A percentile compares a stretch with the other conserved stretches of the same genome.
These are phyloP conservation scores for Brenthis daphne DNA, from an alignment of 2,888 invertebrate genomes.

Conservation along the genomic window DNA sequence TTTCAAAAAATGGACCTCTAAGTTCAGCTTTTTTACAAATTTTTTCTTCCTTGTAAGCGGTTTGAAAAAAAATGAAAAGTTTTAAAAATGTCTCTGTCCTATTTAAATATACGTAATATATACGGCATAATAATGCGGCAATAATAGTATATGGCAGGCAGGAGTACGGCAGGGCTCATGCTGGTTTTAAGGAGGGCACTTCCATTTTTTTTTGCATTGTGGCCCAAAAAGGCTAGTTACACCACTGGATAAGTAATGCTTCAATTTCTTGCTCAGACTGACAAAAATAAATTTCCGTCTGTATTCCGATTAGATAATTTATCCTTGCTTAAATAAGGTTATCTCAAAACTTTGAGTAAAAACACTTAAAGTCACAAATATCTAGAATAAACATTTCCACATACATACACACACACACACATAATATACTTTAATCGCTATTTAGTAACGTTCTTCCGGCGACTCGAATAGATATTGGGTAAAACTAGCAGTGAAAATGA, in stretches of 20 bases:
- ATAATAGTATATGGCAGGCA: too few relatives aligned
- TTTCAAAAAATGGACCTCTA: too few relatives aligned
- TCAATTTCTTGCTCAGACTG: conserved; percentile 17
- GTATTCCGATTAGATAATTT: conserved; percentile 20
- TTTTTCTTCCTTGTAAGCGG: too few relatives aligned
- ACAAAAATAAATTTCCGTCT: conserved; percentile 24
- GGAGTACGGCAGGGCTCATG: too few relatives aligned
- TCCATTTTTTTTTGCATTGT: too few relatives aligned
- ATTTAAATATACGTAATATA: too few relatives aligned
- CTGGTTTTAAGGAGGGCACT: too few relatives aligned
- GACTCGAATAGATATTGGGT: neutral
- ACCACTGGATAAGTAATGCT: neutral
- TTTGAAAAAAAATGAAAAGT: too few relatives aligned
- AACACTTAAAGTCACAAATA: neutral
- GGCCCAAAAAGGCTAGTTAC: neutral
- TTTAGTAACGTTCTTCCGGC: neutral
- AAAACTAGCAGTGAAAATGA: neutral
- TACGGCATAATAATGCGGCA: too few relatives aligned
- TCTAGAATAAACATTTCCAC: neutral
- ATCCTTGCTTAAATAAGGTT: conserved; percentile 1
- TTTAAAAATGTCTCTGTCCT: too few relatives aligned
- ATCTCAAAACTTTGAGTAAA: neutral
- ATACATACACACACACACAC: too few relatives aligned
- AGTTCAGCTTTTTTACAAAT: too few relatives aligned
- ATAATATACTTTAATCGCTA: neutral